These are phyloP conservation scores for Hartigia nigra DNA, from an alignment of 2,888 invertebrate species.

Conservation along the genomic window DNA sequence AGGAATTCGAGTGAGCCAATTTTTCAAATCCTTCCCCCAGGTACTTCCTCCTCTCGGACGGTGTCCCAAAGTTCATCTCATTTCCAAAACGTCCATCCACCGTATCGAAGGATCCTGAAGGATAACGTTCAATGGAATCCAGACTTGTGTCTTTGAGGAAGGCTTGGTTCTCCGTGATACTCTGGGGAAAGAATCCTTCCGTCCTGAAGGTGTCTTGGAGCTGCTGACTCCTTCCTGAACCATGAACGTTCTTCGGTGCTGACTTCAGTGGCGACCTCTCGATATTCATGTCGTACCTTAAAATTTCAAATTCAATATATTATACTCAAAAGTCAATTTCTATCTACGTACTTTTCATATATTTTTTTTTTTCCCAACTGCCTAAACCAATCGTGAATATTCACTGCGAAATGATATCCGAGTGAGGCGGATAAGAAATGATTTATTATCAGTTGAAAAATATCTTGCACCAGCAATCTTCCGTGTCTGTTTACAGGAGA, in stretches of 20 bases:
- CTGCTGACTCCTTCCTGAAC: slow-evolving; percentile 24
- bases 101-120: slow-evolving; percentile 52
- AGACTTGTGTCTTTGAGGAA: slow-evolving; percentile 48
- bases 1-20: slow-evolving; percentile 49
- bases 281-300: slow-evolving; percentile 55
- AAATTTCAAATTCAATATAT: neutral
- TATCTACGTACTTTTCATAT: too few species aligned
- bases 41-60: slow-evolving; percentile 30
- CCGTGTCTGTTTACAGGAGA: neutral
- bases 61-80: slow-evolving; percentile 25
- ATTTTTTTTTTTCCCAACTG: too few species aligned
- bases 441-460: neutral
- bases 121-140: slow-evolving; percentile 44
- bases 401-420: too few species aligned
- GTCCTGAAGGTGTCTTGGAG: slow-evolving; percentile 48
- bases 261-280: slow-evolving; percentile 44
- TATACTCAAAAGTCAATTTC: neutral
- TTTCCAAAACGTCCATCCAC: slow-evolving; percentile 49
- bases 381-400: too few species aligned
- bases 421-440: too few species aligned
- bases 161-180: slow-evolving; percentile 46
- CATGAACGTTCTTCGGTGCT: slow-evolving; percentile 33
- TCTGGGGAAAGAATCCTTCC: slow-evolving; percentile 58
- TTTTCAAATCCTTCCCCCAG: slow-evolving; percentile 35
- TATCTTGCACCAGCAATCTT: neutral